These are phyloP conservation scores for Melikaiella ostensackeni DNA, from an alignment of 2,888 invertebrate genomes.

Conservation along the genomic window DNA sequence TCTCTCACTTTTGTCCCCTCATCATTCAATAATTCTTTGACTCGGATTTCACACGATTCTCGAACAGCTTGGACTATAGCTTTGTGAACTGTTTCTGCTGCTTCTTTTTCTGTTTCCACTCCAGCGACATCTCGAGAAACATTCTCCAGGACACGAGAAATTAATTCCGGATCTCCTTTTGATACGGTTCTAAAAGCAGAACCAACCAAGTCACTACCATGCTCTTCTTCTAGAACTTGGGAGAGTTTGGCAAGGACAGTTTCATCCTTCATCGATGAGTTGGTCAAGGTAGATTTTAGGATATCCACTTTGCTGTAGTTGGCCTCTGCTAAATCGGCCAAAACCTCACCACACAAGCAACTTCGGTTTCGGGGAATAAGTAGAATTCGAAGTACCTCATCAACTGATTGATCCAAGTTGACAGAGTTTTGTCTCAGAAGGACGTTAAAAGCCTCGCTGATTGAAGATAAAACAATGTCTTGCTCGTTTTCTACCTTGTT, in stretches of 20 bases:
- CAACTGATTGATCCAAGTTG: conserved; percentile 65
- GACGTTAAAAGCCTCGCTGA: conserved; percentile 72
- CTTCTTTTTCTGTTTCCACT: conserved; percentile 82
- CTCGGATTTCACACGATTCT: conserved; percentile 81
- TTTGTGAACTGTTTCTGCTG: conserved; percentile 83
- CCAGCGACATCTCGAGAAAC: conserved; percentile 82
- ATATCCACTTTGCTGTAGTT: conserved; percentile 81
- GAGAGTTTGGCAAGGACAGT: conserved; percentile 83
- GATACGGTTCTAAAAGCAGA: conserved; percentile 84
- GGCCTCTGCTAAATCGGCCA: conserved; percentile 65
- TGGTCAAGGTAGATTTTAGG: conserved; percentile 80
- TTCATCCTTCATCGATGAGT: conserved; percentile 79
- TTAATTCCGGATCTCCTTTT: conserved; percentile 80
- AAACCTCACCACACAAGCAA: conserved; percentile 64
- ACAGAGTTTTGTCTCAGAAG: conserved; percentile 60
- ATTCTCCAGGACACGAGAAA: conserved; percentile 81
- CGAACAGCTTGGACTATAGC: conserved; percentile 84
- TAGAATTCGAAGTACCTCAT: conserved; percentile 67
- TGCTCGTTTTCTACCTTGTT: conserved; percentile 57
- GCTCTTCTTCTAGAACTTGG: conserved; percentile 81
- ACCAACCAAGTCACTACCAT: conserved; percentile 79
- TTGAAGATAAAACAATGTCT: conserved; percentile 68
- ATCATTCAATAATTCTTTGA: conserved; percentile 80
- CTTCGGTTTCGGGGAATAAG: conserved; percentile 68
- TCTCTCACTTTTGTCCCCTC: conserved; percentile 76